Percentiles rank a stretch among this genome's conserved stretches.
Evolutionary conservation across 2,888 invertebrate species (phyloP).

Genomic region (Drosophila prolongata): DNA sequence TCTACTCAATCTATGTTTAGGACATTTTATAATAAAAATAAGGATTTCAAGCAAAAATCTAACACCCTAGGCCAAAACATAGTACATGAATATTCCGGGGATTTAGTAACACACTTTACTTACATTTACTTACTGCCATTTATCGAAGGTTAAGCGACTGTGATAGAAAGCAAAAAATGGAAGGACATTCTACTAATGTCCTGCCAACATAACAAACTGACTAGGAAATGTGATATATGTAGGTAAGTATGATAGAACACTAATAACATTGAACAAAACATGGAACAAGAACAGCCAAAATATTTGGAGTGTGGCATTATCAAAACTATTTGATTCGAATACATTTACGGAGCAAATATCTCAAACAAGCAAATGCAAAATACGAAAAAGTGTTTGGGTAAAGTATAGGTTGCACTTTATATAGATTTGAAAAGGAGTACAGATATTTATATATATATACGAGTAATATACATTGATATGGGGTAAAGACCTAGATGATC

Average conservation of each 20-base stretch:
- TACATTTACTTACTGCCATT: constrained; percentile 46
- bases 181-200: constrained; percentile 42
- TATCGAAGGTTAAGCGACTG: constrained; percentile 28
- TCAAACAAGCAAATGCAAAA: constrained; percentile 72
- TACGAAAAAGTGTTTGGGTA: constrained; percentile 44
- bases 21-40: background rate
- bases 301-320: constrained; percentile 33
- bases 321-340: constrained; percentile 49
- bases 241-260: background rate
- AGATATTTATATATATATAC: constrained; percentile 40
- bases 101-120: constrained; percentile 26
- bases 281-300: constrained; percentile 39
- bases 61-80: constrained; percentile 7
- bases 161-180: constrained; percentile 29
- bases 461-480: constrained; percentile 35
- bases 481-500: constrained; percentile 34
- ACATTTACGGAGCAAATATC: constrained; percentile 41
- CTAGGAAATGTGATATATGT: constrained; percentile 18
- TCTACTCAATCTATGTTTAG: constrained; percentile 34
- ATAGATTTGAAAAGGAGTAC: constrained; percentile 20
- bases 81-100: background rate
- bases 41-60: background rate
- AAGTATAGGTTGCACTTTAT: constrained; percentile 40
- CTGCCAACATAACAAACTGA: constrained; percentile 21
- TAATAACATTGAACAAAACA: constrained; percentile 63